Evolutionary conservation across 2,797 vertebrate genomes (phyloP), one percentile per base, ranked within the genome.

Genomic region (Clarias fuscus): DNA sequence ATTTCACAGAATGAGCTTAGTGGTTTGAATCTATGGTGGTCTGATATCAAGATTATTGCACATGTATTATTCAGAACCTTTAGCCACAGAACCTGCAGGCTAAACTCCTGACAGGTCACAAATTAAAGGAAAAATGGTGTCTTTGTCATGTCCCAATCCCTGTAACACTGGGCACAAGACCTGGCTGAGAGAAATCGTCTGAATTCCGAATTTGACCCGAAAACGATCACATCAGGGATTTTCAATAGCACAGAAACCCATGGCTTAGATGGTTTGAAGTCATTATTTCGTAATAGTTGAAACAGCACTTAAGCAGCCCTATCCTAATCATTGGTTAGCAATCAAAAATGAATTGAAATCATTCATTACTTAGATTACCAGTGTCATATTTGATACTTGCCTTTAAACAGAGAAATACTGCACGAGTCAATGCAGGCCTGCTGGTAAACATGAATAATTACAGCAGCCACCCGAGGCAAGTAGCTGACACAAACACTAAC

Each of bases 401-500:
- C 59, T 17, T 48, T 86, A 37, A 82, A n/a, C 30, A 37, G 61
- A 56, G 43, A 56, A 72, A 64, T 64, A 33, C 68, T 20, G 56
- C 58, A 37, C 14, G 20, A 61, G 24, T 72, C 17, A 61, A 4
- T 59, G 18, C 68, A 73, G 65, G 27, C 43, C 61, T 67, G 15
- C 53, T 40, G 20, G 59, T 56, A 65, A 48, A 48, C 59, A 65
- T 82, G 27, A 82, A 82, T 58, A 86, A 65, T 82, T 75, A 64
- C 61, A 27, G 85, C 53, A n/a, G 48, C 77, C 67, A 80, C 84
- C 65, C 59, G n/a, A 71, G 76, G 75, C 84, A 79, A 79, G 76
- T 22, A 14, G 1, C 76, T 85, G 64, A 70, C 67, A 85, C 56
- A 62, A 78, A 78, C 59, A 58, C 30, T 58, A 37, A 20, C 56